These are phyloP conservation scores for Zaprionus bogoriensis DNA, from an alignment of 2,888 invertebrate species.

Conservation along the genomic window DNA sequence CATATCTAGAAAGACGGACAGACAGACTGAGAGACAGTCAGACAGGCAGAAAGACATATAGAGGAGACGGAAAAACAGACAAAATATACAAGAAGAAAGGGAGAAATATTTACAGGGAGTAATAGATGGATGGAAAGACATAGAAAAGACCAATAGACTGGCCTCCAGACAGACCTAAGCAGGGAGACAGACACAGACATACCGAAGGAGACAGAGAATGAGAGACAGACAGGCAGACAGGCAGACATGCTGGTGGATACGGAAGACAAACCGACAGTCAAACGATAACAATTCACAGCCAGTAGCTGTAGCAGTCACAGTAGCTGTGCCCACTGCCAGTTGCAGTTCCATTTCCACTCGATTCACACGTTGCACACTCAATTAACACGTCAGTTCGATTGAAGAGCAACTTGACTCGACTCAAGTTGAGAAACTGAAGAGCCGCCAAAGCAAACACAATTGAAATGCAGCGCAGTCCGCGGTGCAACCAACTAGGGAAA, in stretches of 20 bases:
- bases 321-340: slow-evolving; percentile 16
- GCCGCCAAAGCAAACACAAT: slow-evolving; percentile 28
- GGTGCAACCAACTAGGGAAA: slow-evolving; percentile 61
- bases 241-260: neutral
- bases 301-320: slow-evolving; percentile 1
- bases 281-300: neutral
- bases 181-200: too few relatives aligned
- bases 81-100: too few relatives aligned
- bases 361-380: slow-evolving; percentile 44
- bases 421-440: slow-evolving; percentile 41
- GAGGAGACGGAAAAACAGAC: too few relatives aligned
- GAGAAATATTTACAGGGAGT: too few relatives aligned
- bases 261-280: neutral
- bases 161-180: too few relatives aligned
- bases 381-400: slow-evolving; percentile 55
- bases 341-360: slow-evolving; percentile 45
- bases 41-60: too few relatives aligned
- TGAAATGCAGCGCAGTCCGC: slow-evolving; percentile 69
- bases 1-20: too few relatives aligned
- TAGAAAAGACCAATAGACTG: too few relatives aligned
- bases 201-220: too few relatives aligned
- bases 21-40: neutral
- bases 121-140: too few relatives aligned
- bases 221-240: too few relatives aligned
- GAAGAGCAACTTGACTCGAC: slow-evolving; percentile 51